Conservation (phyloP, 2,113 vertebrate genomes). For the Corvus cornix region DNA sequence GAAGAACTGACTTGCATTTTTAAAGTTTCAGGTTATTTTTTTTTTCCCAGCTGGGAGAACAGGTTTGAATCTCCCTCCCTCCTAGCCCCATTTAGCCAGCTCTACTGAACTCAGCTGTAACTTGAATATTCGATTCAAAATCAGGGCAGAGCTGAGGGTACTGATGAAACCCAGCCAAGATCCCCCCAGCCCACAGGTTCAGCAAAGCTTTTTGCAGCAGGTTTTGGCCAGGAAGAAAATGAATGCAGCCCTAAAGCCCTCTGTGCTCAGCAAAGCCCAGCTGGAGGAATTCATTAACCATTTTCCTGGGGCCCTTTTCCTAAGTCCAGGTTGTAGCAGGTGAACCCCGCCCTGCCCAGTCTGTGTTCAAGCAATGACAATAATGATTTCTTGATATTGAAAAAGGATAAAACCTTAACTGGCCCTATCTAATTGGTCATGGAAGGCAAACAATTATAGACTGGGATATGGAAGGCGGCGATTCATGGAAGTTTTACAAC, state of each 20-base stretch:
- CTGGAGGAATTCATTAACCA: not conserved
- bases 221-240: not conserved
- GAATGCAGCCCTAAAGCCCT: not conserved
- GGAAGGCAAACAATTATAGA: not conserved
- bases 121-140: not conserved
- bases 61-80: not conserved
- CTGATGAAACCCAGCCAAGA: not conserved
- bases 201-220: not conserved
- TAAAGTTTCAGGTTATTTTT: not conserved
- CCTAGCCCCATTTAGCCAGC: not conserved
- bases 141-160: not conserved
- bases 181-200: not conserved
- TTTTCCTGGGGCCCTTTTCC: not conserved
- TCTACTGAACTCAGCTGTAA: not conserved
- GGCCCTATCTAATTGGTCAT: not conserved
- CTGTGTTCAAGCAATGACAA: not conserved
- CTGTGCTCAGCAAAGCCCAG: not conserved
- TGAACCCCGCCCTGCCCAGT: not conserved
- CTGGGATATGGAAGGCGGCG: not conserved
- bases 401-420: slow-evolving; percentile 5
- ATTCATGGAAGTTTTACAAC: not conserved
- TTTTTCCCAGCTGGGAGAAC: not conserved
- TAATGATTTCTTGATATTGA: not conserved
- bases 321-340: not conserved
- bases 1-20: not conserved